Base-by-base conservation (phyloP, 2,113 vertebrate genomes). In the Marmota monax region DNA sequence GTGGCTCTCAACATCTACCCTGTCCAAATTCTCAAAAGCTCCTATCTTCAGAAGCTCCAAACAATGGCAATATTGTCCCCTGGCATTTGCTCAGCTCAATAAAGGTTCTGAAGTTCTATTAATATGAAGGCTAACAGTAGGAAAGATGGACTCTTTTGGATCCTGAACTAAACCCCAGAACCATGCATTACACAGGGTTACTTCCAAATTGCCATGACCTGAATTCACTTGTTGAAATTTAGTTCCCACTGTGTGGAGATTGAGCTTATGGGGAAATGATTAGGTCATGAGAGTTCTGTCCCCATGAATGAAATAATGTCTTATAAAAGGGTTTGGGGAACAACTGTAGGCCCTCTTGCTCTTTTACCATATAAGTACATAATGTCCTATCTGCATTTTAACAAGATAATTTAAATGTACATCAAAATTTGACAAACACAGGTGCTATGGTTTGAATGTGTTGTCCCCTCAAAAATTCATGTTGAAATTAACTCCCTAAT, bases 11-110 rank as follows among this genome's bases (percentile, higher is more conserved):
- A 45, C 42, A 45, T 45, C 42, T 45, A 48, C 4, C 25, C 11
- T 88, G 29, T 34, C 63, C 39, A 88, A 89, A 87, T 89, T 93
- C 9, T 95, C 74, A 91, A 93, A 70, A 80, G n/a, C 5, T 56
- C 20, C 86, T 94, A 51, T 17, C 39, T 95, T 63, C 32, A 84
- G 58, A 56, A 80, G 22, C 58, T 91, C 12, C 53, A 85, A 12
- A 51, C 14, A 89, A 83, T 79, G 23, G 12, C 70, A 90, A 53
- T 86, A 69, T 95, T 45, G 22, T 37, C 22, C n/a, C 29, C 91
- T 77, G 51, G 2, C 25, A 83, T 96, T 92, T 96, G 37, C 42
- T 95, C 22, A 89, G 34, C 14, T 87, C 53, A 90, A 17, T 78
- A 96, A 48, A 56, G 82, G 72, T 51, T 80, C 56, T 72, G 67